phyloP scores from a whole-genome alignment of 2,888 invertebrate genomes.

The Chalcis sispes region DNA sequence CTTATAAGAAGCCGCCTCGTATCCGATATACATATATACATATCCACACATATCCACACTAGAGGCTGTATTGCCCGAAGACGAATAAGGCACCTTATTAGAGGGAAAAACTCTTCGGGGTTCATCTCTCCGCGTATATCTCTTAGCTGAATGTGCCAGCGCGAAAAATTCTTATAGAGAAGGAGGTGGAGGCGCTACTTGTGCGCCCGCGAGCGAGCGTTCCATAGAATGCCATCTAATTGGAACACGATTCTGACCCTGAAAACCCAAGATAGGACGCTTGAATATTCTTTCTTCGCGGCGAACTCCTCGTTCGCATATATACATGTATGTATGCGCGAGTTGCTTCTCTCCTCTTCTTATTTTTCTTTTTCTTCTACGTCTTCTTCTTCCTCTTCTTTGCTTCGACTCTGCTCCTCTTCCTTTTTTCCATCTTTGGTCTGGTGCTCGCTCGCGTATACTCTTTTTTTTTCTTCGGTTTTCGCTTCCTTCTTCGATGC shows the following conservation, averaged over 20 bases:
- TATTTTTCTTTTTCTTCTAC: neutral
- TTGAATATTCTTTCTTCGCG: constrained; percentile 62
- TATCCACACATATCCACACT: neutral
- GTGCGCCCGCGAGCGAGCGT: neutral
- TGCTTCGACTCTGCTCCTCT: neutral
- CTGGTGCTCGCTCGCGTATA: neutral
- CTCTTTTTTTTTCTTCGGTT: neutral
- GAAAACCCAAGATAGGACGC: constrained; percentile 66
- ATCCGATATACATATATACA: neutral
- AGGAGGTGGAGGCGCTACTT: no score
- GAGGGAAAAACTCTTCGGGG: constrained; percentile 27
- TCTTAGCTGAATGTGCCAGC: neutral
- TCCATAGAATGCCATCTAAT: constrained; percentile 64
- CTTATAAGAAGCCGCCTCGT: constrained; percentile 34
- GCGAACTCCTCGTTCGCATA: neutral
- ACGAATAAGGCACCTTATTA: constrained; percentile 54
- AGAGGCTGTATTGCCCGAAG: neutral
- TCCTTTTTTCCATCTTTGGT: constrained; percentile 23
- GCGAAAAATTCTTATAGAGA: neutral
- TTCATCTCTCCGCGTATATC: neutral
- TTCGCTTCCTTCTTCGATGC: neutral
- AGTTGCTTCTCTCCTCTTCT: neutral
- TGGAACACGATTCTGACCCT: constrained; percentile 75
- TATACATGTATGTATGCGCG: constrained; percentile 5
- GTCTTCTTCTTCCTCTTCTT: constrained; percentile 2